These are phyloP conservation scores for Perithous albicinctus DNA, from an alignment of 2,888 invertebrate species.

Conservation along the genomic window DNA sequence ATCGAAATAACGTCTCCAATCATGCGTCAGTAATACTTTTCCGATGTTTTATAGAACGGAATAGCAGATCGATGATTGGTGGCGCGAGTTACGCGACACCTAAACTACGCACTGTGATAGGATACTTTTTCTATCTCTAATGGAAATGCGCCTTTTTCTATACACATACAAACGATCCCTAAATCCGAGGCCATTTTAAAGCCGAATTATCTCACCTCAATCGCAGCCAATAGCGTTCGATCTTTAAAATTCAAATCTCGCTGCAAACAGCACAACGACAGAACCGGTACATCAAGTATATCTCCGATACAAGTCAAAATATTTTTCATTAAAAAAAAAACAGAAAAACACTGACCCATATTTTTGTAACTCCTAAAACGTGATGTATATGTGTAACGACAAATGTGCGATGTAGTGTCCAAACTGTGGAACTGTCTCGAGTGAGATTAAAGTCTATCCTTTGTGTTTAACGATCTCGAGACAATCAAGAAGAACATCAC, in stretches of 20 bases:
- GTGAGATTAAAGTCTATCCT: background rate
- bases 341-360: background rate
- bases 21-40: too few species aligned
- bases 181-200: background rate
- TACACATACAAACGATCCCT: background rate
- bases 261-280: slow-evolving; percentile 63
- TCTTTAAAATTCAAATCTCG: slow-evolving; percentile 74
- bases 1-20: too few species aligned
- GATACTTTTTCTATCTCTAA: too few species aligned
- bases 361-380: background rate
- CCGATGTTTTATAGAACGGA: too few species aligned
- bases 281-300: slow-evolving; percentile 76
- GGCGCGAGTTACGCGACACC: too few species aligned
- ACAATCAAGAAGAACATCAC: slow-evolving; percentile 8
- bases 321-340: too few species aligned
- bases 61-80: too few species aligned
- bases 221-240: slow-evolving; percentile 70
- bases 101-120: too few species aligned
- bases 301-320: too few species aligned
- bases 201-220: background rate
- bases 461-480: slow-evolving; percentile 15
- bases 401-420: background rate
- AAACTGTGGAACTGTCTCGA: background rate
- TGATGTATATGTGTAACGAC: background rate
- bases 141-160: background rate